Conservation (phyloP, 2,797 vertebrate species). For the Xiphophorus birchmanni region DNA sequence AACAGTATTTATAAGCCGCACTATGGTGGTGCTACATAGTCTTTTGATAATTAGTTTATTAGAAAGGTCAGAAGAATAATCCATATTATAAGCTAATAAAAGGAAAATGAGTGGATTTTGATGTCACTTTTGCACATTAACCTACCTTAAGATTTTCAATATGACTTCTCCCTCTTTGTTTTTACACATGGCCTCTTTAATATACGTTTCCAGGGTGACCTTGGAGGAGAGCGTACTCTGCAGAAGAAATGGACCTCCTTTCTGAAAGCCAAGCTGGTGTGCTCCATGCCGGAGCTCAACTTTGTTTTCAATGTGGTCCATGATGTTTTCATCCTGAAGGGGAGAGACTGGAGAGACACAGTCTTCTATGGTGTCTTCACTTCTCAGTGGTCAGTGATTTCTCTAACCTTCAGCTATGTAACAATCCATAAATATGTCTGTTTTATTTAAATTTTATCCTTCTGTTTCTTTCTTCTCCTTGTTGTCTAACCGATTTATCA, state of each 20-base stretch:
- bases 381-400: slow-evolving; percentile 90
- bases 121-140: not conserved
- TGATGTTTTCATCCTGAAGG: slow-evolving; percentile 90
- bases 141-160: not conserved
- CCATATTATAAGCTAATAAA: not conserved
- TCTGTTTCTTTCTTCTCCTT: not conserved
- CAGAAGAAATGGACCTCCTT: slow-evolving; percentile 99
- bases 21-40: not conserved
- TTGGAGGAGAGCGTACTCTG: slow-evolving; percentile 91
- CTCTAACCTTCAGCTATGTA: not conserved
- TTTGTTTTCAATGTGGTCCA: slow-evolving; percentile 96
- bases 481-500: not conserved
- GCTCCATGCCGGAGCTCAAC: slow-evolving; percentile 91
- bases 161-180: not conserved
- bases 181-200: not conserved
- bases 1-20: not conserved
- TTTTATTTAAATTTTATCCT: not conserved
- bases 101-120: not conserved
- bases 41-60: not conserved
- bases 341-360: slow-evolving; percentile 81
- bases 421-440: not conserved
- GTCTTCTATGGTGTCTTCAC: slow-evolving; percentile 94
- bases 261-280: slow-evolving; percentile 94
- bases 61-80: not conserved
- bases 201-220: slow-evolving; percentile 84